Base-by-base conservation (phyloP, 2,888 invertebrate species). In the Epinotia nisella region DNA sequence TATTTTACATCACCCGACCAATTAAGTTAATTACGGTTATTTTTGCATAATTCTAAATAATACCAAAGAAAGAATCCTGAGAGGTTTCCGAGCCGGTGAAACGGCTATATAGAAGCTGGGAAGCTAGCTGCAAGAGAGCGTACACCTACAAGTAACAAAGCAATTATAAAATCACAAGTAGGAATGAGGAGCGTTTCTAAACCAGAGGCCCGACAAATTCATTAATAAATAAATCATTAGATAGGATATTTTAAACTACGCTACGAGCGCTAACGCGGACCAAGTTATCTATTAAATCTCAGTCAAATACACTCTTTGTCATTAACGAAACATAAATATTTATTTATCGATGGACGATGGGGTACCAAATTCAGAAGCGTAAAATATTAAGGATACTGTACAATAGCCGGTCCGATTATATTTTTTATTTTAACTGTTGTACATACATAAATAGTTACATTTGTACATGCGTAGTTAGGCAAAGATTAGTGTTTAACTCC, bases 321-420 rank as follows among this genome's bases (percentile, higher is more conserved):
- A 91, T 92, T 89, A 91, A 89, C 87, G 87, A 87, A 88, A 87
- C 86, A 90, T 89, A 88, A 90, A 90, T 90, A 88, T 90, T 90
- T 90, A 86, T 90, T 88, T 88, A 89, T 86, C 80, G 83, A 84
- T 82, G 76, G 77, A 77, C 78, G 75, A 79, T 79, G 79, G 82
- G 81, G 81, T 84, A 83, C 82, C 85, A 83, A 87, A 90, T 88
- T 82, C 90, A 90, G 91, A 87, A 91, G 91, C 90, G 87, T 82
- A 77, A 80, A 75, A 61, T 76, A 15, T 88, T 78, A 88, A 77
- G 78, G 80, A 29, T 74, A 75, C 15, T 82, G 3, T 69, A 84
- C 81, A 85, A 65, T 72, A 35, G 60, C 58, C 58, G 71, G 61
- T 29, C 35, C 39, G n/a, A 51, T 24, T 24, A 4, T 1, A 51